Evolutionary conservation across 2,888 invertebrate genomes (phyloP).

Genomic region (Scaptomyza cyrtandrae): DNA sequence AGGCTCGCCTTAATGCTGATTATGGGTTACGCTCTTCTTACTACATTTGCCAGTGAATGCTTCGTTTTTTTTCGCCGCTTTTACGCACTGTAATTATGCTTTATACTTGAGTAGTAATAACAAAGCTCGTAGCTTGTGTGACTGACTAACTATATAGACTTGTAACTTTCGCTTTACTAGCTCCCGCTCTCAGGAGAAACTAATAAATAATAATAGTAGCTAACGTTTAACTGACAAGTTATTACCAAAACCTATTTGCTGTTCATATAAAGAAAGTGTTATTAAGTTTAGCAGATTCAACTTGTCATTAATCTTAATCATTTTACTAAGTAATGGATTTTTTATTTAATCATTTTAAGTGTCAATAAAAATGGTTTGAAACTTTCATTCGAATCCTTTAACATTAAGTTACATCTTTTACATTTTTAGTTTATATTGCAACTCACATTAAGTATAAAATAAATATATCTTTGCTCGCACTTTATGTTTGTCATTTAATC

Average conservation of each 20-base stretch:
- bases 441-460: background rate
- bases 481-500: constrained; percentile 59
- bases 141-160: constrained; percentile 3
- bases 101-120: constrained; percentile 13
- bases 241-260: constrained; percentile 2
- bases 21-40: constrained; percentile 52
- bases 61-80: constrained; percentile 37
- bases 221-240: constrained; percentile 10
- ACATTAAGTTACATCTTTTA: no score
- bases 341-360: no score
- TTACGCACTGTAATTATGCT: constrained; percentile 70
- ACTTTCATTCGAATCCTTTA: no score
- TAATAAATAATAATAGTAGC: constrained; percentile 1
- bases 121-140: constrained; percentile 1
- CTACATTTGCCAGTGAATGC: constrained; percentile 57
- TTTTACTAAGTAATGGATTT: background rate
- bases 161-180: constrained; percentile 53
- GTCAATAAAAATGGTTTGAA: no score
- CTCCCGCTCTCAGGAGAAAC: background rate
- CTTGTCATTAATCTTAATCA: background rate
- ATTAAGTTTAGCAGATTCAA: no score
- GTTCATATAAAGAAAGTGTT: background rate
- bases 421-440: no score
- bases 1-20: constrained; percentile 67
- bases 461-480: background rate